Evolutionary conservation across 2,797 vertebrate species (phyloP).

Genomic region (Thaleichthys pacificus): DNA sequence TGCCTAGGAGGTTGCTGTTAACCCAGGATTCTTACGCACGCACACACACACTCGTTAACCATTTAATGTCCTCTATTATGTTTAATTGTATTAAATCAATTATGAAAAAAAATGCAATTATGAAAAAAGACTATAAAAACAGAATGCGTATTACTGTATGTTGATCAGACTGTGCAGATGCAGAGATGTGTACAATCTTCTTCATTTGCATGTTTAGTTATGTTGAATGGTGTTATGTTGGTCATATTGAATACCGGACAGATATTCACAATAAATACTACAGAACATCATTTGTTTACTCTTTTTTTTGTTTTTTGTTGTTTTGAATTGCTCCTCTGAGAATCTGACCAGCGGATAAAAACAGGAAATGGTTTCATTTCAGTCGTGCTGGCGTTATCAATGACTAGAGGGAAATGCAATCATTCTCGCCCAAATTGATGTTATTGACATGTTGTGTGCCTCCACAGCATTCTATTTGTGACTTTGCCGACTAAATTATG

Average conservation of each 20-base stretch:
- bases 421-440: slow-evolving; percentile 36
- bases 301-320: background rate
- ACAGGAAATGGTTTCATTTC: slow-evolving; percentile 33
- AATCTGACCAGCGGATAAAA: background rate
- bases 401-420: slow-evolving; percentile 26
- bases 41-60: slow-evolving; percentile 6
- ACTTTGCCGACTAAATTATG: slow-evolving; percentile 18
- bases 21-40: slow-evolving; percentile 29
- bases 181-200: background rate
- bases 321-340: too few relatives aligned
- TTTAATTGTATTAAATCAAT: too few relatives aligned
- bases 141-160: too few relatives aligned
- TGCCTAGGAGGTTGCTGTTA: slow-evolving; percentile 35
- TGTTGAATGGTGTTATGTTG: too few relatives aligned
- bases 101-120: too few relatives aligned
- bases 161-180: background rate
- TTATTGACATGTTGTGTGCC: slow-evolving; percentile 31
- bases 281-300: background rate
- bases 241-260: too few relatives aligned
- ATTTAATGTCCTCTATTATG: background rate
- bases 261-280: background rate
- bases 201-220: too few relatives aligned
- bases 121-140: too few relatives aligned
- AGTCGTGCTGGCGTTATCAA: slow-evolving; percentile 30
- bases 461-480: slow-evolving; percentile 33